Evolutionary conservation across 2,888 invertebrate species (phyloP).

Genomic region (Ormia ochracea): DNA sequence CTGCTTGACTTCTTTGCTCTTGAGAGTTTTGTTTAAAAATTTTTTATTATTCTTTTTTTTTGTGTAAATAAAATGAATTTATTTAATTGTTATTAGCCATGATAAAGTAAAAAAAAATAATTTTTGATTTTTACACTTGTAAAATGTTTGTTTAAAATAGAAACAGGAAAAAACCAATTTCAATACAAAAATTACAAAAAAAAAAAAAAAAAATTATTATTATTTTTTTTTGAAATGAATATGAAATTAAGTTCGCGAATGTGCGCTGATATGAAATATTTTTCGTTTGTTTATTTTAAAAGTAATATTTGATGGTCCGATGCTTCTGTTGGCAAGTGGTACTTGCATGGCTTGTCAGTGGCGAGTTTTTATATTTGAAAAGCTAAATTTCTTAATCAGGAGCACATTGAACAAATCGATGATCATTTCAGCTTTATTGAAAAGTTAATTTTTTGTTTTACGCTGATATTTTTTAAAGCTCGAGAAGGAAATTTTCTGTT

Average conservation of each 20-base stretch:
- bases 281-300: not conserved
- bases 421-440: too few relatives aligned
- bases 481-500: too few relatives aligned
- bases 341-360: too few relatives aligned
- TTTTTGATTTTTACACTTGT: conserved; percentile 17
- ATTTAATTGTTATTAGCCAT: conserved; percentile 43
- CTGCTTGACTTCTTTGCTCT: not conserved
- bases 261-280: not conserved
- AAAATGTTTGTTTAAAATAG: not conserved
- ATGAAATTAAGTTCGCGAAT: not conserved
- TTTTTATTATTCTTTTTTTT: not conserved
- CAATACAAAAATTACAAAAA: not conserved
- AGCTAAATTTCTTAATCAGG: too few relatives aligned
- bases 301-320: too few relatives aligned
- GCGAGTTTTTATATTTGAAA: too few relatives aligned
- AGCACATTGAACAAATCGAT: too few relatives aligned
- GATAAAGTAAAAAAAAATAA: conserved; percentile 3
- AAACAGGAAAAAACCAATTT: not conserved
- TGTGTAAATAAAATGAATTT: conserved; percentile 22
- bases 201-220: not conserved
- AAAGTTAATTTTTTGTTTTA: too few relatives aligned
- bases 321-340: too few relatives aligned
- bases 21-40: too few relatives aligned
- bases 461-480: too few relatives aligned
- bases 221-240: not conserved